Conservation (phyloP, 2,113 vertebrate species). For the Baryphthengus martii region DNA sequence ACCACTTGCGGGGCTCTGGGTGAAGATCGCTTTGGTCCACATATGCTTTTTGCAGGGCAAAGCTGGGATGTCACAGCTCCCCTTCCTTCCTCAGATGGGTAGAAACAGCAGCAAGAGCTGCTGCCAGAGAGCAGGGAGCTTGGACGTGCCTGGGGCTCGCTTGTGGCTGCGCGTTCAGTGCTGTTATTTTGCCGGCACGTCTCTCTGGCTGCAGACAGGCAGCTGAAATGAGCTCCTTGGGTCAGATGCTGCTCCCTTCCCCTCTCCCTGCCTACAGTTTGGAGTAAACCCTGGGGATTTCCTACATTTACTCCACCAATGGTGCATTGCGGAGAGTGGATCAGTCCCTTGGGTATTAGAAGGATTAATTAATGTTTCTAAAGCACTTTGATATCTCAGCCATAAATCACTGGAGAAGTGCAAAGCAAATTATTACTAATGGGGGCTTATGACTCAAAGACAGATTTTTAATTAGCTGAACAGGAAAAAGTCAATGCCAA, state of each 20-base stretch:
- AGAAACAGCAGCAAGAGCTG: background rate
- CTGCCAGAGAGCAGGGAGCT: background rate
- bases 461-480: slow-evolving; percentile 67
- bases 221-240: background rate
- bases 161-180: background rate
- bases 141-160: background rate
- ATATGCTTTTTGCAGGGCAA: background rate
- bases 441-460: slow-evolving; percentile 63
- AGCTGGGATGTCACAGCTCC: background rate
- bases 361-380: slow-evolving; percentile 66
- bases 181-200: slow-evolving; percentile 9
- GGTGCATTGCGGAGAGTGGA: slow-evolving; percentile 29
- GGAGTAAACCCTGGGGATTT: slow-evolving; percentile 30
- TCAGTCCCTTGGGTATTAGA: slow-evolving; percentile 49
- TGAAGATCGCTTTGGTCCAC: background rate
- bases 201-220: background rate
- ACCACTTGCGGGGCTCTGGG: background rate
- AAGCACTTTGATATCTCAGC: slow-evolving; percentile 62
- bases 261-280: background rate
- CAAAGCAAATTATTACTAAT: slow-evolving; percentile 68
- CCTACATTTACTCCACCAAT: slow-evolving; percentile 20
- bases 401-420: slow-evolving; percentile 62
- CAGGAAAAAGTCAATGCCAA: slow-evolving; percentile 56
- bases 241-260: background rate
- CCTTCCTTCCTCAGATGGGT: fast-evolving